Evolutionary conservation across 2,888 invertebrate species (phyloP).

Genomic region (Heteromurus nitidus): DNA sequence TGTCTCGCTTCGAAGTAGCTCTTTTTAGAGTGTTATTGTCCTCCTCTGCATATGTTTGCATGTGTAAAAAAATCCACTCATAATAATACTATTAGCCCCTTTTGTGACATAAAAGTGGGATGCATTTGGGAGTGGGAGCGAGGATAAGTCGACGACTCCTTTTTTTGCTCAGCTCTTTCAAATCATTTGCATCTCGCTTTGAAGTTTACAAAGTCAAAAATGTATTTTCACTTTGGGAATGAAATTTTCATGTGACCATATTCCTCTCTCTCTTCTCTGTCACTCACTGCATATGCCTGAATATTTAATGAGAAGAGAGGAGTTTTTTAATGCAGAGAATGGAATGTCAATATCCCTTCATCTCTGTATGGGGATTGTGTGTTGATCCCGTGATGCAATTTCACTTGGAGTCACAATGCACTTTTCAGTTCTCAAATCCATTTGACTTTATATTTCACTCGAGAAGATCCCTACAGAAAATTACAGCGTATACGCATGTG

Average conservation of each 20-base stretch:
- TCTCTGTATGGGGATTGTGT: too few relatives aligned
- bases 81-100: conserved; percentile 19
- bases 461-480: too few relatives aligned
- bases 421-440: too few relatives aligned
- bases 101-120: conserved; percentile 22
- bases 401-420: too few relatives aligned
- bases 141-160: too few relatives aligned
- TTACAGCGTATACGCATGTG: too few relatives aligned
- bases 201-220: conserved; percentile 51
- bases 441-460: too few relatives aligned
- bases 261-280: conserved; percentile 27
- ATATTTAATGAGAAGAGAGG: conserved; percentile 36
- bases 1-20: background rate
- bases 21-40: background rate
- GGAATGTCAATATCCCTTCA: too few relatives aligned
- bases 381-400: too few relatives aligned
- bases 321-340: background rate
- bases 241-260: conserved; percentile 52
- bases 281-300: conserved; percentile 53
- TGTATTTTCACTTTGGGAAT: conserved; percentile 58
- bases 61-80: background rate
- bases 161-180: conserved; percentile 49
- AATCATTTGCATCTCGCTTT: conserved; percentile 60
- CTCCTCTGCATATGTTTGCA: background rate
- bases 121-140: conserved; percentile 45